Evolutionary conservation across 1,140 invertebrate genomes (phyloP).

Genomic region (Drosophila sproati): DNA sequence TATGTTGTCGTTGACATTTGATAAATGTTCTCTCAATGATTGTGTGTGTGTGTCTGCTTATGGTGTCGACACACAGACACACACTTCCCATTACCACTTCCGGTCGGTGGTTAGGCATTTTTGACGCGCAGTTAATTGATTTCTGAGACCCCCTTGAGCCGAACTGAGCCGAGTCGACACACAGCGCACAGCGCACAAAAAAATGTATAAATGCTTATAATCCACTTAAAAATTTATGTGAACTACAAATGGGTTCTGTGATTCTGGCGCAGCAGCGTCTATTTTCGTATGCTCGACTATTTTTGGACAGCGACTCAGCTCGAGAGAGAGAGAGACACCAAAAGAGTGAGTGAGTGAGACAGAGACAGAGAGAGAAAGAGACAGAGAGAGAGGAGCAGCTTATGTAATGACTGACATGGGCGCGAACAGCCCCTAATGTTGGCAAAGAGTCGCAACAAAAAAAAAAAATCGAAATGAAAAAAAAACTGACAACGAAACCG

Average conservation of each 20-base stretch:
- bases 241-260: constrained; percentile 20
- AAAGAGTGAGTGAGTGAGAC: not conserved
- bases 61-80: constrained; percentile 5
- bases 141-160: constrained; percentile 54
- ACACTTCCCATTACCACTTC: constrained; percentile 44
- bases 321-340: not conserved
- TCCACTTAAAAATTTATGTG: constrained; percentile 64
- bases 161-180: constrained; percentile 30
- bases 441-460: constrained; percentile 33
- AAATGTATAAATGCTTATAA: constrained; percentile 35
- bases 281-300: constrained; percentile 55
- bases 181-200: constrained; percentile 12
- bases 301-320: constrained; percentile 36
- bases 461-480: constrained; percentile 34
- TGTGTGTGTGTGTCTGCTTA: constrained; percentile 7
- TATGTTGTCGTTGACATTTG: constrained; percentile 67
- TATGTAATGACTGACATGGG: constrained; percentile 58
- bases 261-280: constrained; percentile 26
- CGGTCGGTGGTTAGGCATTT: constrained; percentile 58
- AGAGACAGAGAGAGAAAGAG: not conserved
- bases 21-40: constrained; percentile 59
- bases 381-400: constrained; percentile 27
- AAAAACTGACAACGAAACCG: constrained; percentile 61
- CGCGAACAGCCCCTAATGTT: constrained; percentile 70
- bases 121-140: constrained; percentile 76